Conservation (phyloP, 2,888 invertebrate genomes). For the Parnassius glacialis region DNA sequence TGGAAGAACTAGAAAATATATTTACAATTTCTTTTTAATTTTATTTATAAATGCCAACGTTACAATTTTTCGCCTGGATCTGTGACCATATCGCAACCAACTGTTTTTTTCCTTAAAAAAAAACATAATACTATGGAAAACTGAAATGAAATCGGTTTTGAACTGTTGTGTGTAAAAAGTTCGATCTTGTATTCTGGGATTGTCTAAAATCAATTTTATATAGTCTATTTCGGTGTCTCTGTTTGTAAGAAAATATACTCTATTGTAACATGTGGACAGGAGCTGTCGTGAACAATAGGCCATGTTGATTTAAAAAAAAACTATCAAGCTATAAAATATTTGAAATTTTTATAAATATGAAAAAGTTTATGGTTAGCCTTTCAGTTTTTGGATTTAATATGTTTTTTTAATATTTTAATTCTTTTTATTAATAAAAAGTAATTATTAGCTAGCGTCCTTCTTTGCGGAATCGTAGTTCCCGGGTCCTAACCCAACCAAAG, state of each 20-base stretch:
- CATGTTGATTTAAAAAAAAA: too few species aligned
- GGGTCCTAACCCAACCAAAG: too few species aligned
- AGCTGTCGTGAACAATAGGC: slow-evolving; percentile 37
- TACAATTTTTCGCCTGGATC: slow-evolving; percentile 71
- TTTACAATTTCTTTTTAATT: slow-evolving; percentile 68
- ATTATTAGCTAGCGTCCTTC: too few species aligned
- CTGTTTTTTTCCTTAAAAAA: slow-evolving; percentile 49
- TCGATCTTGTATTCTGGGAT: slow-evolving; percentile 81
- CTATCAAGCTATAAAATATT: too few species aligned
- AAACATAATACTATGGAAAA: slow-evolving; percentile 49
- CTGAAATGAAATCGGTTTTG: slow-evolving; percentile 51
- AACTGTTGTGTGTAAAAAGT: slow-evolving; percentile 77
- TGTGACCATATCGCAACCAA: slow-evolving; percentile 78
- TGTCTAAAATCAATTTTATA: slow-evolving; percentile 75
- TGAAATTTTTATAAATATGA: too few species aligned
- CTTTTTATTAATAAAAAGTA: too few species aligned
- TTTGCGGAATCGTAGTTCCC: too few species aligned
- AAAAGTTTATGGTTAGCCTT: too few species aligned
- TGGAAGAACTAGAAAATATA: slow-evolving; percentile 80
- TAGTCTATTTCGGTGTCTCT: slow-evolving; percentile 72
- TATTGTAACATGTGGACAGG: slow-evolving; percentile 70
- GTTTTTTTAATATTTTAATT: too few species aligned
- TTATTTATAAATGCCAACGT: slow-evolving; percentile 64
- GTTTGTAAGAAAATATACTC: slow-evolving; percentile 77
- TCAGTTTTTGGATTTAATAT: too few species aligned